Evolutionary conservation across 2,888 invertebrate species (phyloP).

Genomic region (Nemotelus pantherinus): DNA sequence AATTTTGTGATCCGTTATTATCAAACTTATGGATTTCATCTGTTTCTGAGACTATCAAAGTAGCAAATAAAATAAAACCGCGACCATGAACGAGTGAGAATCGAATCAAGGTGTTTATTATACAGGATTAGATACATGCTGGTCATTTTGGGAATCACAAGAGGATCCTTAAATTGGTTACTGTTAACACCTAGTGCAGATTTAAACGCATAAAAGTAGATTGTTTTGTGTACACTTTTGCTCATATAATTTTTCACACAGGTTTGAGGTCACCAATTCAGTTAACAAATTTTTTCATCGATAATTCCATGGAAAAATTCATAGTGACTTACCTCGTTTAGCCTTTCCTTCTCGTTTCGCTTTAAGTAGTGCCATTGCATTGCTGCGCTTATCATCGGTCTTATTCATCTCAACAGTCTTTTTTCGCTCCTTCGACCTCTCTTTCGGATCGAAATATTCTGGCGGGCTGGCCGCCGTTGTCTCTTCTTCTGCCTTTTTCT

Average conservation of each 20-base stretch:
- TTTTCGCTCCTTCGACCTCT: conserved; percentile 83
- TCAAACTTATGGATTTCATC: not conserved
- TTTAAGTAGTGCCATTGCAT: conserved; percentile 91
- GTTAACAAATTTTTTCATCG: too few species aligned
- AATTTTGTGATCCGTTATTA: not conserved
- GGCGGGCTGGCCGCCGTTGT: conserved; percentile 18
- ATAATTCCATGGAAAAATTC: not conserved
- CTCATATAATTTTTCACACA: too few species aligned
- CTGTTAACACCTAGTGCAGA: too few species aligned
- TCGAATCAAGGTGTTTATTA: too few species aligned
- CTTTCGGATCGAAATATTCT: conserved; percentile 75
- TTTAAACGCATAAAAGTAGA: too few species aligned
- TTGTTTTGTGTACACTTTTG: too few species aligned
- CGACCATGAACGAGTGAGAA: too few species aligned
- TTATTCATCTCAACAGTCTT: conserved; percentile 90
- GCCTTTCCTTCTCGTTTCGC: conserved; percentile 91
- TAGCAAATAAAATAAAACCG: not conserved
- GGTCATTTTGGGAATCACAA: too few species aligned
- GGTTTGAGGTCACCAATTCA: too few species aligned
- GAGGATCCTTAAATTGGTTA: too few species aligned
- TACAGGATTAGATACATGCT: too few species aligned
- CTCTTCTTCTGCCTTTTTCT: conserved; percentile 55
- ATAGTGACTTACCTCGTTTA: conserved; percentile 68
- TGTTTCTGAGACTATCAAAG: not conserved
- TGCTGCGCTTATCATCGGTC: conserved; percentile 86